Evolutionary conservation across 2,797 vertebrate species (phyloP), one percentile per base, ranked within the genome.

Genomic region (Mionectes olivaceus): DNA sequence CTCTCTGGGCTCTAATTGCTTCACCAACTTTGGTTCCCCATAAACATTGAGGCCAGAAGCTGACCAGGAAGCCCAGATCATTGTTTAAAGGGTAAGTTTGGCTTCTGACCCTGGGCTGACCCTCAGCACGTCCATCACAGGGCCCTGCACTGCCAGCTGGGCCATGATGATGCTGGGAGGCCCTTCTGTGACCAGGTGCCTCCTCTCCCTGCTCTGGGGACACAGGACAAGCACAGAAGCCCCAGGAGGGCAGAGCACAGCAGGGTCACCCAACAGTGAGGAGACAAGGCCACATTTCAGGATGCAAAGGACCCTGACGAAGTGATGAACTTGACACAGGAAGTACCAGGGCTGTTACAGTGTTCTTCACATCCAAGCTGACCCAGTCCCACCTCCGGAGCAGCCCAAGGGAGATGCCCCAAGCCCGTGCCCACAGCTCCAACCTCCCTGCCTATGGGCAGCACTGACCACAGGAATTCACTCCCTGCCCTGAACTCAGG

Each of bases 61-160:
- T 5, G 2, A 50, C 39, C 82, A 81, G 75, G 73, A 91, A 80
- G 50, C 76, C 28, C 65, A 77, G 60, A 53, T 41, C n/a, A 13
- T 13, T 37, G 19, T 46, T 89, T 77, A 81, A 71, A 91, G n/a
- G 41, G 19, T 52, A 70, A 80, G 53, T 67, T 88, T 76, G 47
- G 32, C 27, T 90, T 75, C 73, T 81, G 60, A 43, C 25, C 28
- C 55, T 69, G 32, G 55, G 59, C 43, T 89, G 63, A 47, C 24
- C 30, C 49, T 46, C 49, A 32, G 0, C 0, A 0, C 11, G 47
- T 55, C 53, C 73, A 67, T 52, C 85, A 88, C 47, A 63, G 73
- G 57, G 11, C 63, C 53, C 84, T 33, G 76, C 19, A 4, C 60
- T 55, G 27, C 71, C 69, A 83, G 35, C 23, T 15, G 3, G 47